A percentile compares a stretch with the other conserved stretches of the same genome.
Conservation (phyloP, 2,888 invertebrate species). For the Tubiluchus corallicola region DNA sequence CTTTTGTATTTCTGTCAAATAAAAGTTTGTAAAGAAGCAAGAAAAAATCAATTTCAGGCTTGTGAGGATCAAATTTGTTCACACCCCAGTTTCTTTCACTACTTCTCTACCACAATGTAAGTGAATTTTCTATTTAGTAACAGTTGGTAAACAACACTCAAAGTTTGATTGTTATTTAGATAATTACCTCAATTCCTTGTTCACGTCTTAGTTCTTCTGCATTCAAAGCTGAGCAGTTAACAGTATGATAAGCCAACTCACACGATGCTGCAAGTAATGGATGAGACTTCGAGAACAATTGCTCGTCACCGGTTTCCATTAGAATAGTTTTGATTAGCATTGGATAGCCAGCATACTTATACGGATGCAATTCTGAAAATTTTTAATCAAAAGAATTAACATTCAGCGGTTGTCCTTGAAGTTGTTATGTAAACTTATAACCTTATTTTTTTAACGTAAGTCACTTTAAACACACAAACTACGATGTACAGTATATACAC, state of each 20-base stretch:
- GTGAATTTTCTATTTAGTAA: neutral
- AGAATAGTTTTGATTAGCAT: conserved; percentile 86
- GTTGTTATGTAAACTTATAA: no score
- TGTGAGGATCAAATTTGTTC: no score
- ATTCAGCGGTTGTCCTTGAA: no score
- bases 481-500: no score
- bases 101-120: no score
- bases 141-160: neutral
- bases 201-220: conserved; percentile 91
- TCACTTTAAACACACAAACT: no score
- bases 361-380: conserved; percentile 61
- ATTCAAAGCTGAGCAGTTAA: conserved; percentile 85
- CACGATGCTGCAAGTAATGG: conserved; percentile 67
- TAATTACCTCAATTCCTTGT: conserved; percentile 57
- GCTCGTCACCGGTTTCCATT: conserved; percentile 77
- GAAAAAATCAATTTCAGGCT: no score
- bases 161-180: neutral
- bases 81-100: no score
- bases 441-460: no score
- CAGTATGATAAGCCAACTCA: conserved; percentile 86
- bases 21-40: no score
- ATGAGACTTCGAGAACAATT: conserved; percentile 65
- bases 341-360: conserved; percentile 97
- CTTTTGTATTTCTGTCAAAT: no score
- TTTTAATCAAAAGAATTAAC: neutral